Percentiles rank a stretch among this genome's conserved stretches.
Conservation (phyloP, 2,888 invertebrate genomes). For the Coelopa pilipes region DNA sequence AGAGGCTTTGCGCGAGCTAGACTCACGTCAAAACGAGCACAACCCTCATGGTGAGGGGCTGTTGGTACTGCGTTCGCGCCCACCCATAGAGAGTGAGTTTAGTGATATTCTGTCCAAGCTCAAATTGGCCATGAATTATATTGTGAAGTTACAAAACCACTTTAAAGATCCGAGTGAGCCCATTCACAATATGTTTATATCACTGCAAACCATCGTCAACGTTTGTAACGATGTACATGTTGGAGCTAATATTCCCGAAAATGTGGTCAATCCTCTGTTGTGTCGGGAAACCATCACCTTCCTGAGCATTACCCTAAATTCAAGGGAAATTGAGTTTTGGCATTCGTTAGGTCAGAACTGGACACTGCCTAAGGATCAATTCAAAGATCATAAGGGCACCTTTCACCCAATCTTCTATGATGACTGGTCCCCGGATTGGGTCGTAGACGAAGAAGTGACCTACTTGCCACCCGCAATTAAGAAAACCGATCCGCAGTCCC, state of each 20-base stretch:
- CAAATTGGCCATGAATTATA: conserved; percentile 94
- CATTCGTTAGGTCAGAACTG: conserved; percentile 95
- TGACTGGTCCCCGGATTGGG: conserved; percentile 93
- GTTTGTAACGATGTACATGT: conserved; percentile 91
- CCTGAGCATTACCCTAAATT: conserved; percentile 92
- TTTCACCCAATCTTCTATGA: conserved; percentile 98
- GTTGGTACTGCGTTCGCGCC: conserved; percentile 91
- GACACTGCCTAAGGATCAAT: conserved; percentile 92
- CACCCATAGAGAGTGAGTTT: conserved; percentile 95
- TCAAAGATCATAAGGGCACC: conserved; percentile 88
- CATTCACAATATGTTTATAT: conserved; percentile 97
- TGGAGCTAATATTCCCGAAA: conserved; percentile 81
- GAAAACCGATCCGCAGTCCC: conserved; percentile 49
- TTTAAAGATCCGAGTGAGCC: conserved; percentile 97
- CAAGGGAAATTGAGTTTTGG: conserved; percentile 97
- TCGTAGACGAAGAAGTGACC: conserved; percentile 80
- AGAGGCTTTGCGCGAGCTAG: conserved; percentile 91
- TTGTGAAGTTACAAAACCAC: conserved; percentile 94
- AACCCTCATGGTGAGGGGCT: conserved; percentile 87
- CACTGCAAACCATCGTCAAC: conserved; percentile 94
- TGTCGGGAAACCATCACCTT: conserved; percentile 92
- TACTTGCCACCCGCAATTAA: conserved; percentile 56
- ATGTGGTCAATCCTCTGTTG: conserved; percentile 90
- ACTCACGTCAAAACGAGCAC: conserved; percentile 77
- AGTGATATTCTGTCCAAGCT: conserved; percentile 98